Percentiles rank a stretch among this genome's conserved stretches.
Conservation (phyloP, 2,113 vertebrate species). For the Ancistrus triradiatus region DNA sequence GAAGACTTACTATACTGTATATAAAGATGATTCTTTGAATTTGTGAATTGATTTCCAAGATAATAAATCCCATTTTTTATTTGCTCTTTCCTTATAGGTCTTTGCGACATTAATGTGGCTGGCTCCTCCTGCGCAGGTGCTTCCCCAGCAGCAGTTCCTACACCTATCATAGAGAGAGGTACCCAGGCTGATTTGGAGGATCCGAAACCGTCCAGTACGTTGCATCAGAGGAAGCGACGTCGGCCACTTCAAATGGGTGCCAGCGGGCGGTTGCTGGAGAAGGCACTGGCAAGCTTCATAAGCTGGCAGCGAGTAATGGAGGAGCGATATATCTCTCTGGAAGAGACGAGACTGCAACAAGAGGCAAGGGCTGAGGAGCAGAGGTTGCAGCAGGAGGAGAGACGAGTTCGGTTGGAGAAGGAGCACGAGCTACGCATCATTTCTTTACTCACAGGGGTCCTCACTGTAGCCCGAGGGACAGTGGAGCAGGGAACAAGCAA, state of each 20-base stretch:
- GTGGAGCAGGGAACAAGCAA: conserved; percentile 15
- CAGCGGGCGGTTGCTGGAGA: conserved; percentile 57
- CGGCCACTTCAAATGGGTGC: conserved; percentile 44
- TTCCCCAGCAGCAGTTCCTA: conserved; percentile 41
- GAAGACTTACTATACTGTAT: too few relatives aligned
- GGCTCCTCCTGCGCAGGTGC: conserved; percentile 53
- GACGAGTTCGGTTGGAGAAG: conserved; percentile 65
- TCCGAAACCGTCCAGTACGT: conserved; percentile 13
- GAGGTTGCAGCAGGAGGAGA: conserved; percentile 75
- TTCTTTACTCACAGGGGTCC: conserved; percentile 65
- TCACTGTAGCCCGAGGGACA: conserved; percentile 44
- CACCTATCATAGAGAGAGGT: conserved; percentile 18
- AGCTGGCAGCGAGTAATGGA: conserved; percentile 71
- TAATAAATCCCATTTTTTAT: too few relatives aligned
- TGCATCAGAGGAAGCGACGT: conserved; percentile 61
- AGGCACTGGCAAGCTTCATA: conserved; percentile 71
- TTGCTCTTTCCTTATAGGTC: conserved; percentile 48
- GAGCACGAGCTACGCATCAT: conserved; percentile 79
- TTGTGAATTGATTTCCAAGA: too few relatives aligned
- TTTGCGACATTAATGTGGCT: conserved; percentile 69
- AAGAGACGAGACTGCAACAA: conserved; percentile 67
- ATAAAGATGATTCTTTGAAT: too few relatives aligned
- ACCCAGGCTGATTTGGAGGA: conserved; percentile 37
- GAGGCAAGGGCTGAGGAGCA: conserved; percentile 73
- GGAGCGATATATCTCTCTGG: conserved; percentile 74